Base-by-base conservation (phyloP, 2,113 vertebrate species). In the Epinephelus lanceolatus region DNA sequence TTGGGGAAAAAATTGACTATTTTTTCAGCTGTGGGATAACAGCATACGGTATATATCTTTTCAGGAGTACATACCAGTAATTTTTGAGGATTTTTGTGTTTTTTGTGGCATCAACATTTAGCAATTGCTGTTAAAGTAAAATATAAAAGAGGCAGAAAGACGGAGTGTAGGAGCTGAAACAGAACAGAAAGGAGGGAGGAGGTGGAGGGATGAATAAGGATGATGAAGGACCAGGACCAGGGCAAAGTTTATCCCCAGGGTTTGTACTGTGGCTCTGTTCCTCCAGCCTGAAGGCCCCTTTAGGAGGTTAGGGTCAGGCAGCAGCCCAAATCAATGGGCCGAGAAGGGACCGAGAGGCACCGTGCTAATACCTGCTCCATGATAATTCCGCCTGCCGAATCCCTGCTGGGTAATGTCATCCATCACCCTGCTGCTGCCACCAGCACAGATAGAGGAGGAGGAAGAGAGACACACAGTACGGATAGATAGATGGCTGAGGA, bases 331-430 rank as follows among this genome's bases (percentile, higher is more conserved):
- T 94, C 88, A 81, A 94, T 93, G 88, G 72, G 68, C 78, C 51
- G 77, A 78, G 80, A 51, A 78, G 88, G 86, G 85, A 72, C 88
- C 61, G 60, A 51, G 81, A 66, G 88, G 78, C 83, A 89, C 88
- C 85, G 89, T 89, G 89, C 88, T 92, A 91, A 94, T 92, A 92
- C 87, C 85, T 71, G 81, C 65, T 76, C 82, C 76, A 40, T 81
- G 85, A 81, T 87, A 89, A 90, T 81, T 73, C 62, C 19, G 84
- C 86, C 82, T 60, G 66, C 83, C 55, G 86, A 88, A 85, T 90
- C 86, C 89, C 93, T 80, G 89, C 84, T 85, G 89, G 90, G 88
- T 83, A 86, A 83, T 63, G 77, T 86, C 89, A 93, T 94, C 91
- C 88, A 93, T 94, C 93, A 93, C 42, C 59, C 61, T 40, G 83